Base-by-base conservation (phyloP, 2,888 invertebrate species). In the Drosophila testacea region DNA sequence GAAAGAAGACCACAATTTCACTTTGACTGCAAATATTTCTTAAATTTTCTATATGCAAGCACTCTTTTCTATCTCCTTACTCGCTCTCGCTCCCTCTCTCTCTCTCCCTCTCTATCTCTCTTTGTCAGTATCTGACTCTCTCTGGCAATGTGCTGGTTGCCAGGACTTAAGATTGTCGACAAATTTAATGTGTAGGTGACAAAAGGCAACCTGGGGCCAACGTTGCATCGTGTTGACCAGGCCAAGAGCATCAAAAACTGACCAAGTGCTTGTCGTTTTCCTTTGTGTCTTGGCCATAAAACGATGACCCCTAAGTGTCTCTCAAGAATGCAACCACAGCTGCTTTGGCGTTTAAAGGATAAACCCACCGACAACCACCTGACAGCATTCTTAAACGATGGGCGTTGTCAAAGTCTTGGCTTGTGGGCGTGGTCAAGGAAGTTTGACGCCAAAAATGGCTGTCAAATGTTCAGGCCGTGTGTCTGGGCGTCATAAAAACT, bases 231-330 rank as follows among this genome's bases (percentile, higher is more conserved):
- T 44, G 7, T 44, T 56, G 39, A 32, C n/a, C 54, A 39, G 51
- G 39, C 13, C 63, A 62, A 64, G 64, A 65, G 61, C 69, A 62
- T 64, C 72, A 66, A 61, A 67, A 76, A 59, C 67, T 70, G 71
- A 61, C 74, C 82, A 70, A 68, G 67, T 67, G 66, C 57, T 61
- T 66, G 73, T 57, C 67, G 62, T 52, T 76, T 73, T 51, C 69
- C 44, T 55, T 42, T 44, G 44, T 62, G 65, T 54, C 71, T 52
- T 32, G 54, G 55, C 69, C 77, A 80, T 77, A 77, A 88, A 83
- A 83, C 83, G 81, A 85, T 88, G 86, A 89, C 86, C 88, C 82
- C 78, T 78, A 81, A 88, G 78, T 76, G 77, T 84, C 77, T 79
- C 69, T 67, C 73, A 68, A 75, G 71, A 69, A 73, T 67, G 74